A percentile compares a stretch with the other conserved stretches of the same genome.
Conservation (phyloP, 2,113 vertebrate species). For the Oceanites oceanicus region DNA sequence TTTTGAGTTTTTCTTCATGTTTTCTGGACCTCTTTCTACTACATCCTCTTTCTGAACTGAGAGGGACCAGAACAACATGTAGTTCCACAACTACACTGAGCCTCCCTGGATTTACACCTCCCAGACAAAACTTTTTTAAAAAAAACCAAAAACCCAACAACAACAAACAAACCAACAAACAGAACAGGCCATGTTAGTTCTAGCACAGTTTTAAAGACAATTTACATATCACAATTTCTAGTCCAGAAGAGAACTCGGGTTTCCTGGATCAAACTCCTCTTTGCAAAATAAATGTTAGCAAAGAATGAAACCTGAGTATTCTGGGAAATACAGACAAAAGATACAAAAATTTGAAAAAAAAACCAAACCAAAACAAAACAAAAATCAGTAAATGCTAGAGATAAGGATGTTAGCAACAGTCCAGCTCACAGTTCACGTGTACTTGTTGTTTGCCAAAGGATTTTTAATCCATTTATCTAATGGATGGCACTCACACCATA, state of each 20-base stretch:
- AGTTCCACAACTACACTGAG: neutral
- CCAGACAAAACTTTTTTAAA: neutral
- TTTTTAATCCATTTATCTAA: neutral
- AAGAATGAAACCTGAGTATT: neutral
- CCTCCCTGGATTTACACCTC: neutral
- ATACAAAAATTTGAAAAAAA: neutral
- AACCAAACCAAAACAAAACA: neutral
- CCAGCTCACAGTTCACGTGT: neutral
- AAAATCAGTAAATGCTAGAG: neutral
- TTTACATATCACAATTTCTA: neutral
- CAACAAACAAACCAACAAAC: neutral
- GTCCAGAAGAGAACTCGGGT: neutral
- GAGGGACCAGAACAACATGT: neutral
- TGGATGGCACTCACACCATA: neutral
- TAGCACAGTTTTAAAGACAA: neutral
- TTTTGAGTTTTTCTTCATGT: neutral
- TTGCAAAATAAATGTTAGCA: neutral
- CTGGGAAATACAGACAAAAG: neutral
- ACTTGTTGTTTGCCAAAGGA: neutral
- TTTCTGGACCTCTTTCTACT: neutral
- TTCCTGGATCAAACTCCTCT: neutral
- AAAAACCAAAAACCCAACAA: neutral
- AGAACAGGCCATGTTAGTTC: neutral
- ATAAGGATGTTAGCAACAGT: neutral
- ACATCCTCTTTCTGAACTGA: neutral